Evolutionary conservation across 1,140 invertebrate species (phyloP).

Genomic region (Trichogramma pretiosum): DNA sequence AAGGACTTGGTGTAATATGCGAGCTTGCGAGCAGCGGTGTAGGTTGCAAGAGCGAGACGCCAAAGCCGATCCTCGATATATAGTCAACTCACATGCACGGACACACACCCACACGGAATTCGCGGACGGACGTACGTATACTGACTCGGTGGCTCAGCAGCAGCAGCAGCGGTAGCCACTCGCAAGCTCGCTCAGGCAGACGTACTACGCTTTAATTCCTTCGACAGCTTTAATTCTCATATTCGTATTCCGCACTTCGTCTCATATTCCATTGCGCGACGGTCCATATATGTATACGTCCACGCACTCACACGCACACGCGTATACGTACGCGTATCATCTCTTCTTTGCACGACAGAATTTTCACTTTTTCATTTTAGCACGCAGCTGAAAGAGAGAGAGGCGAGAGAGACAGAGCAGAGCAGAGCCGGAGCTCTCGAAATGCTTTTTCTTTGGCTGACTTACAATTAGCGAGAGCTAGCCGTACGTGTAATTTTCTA

Average conservation of each 20-base stretch:
- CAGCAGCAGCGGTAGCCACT: too few species aligned
- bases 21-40: not conserved
- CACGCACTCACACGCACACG: constrained; percentile 20
- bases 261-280: constrained; percentile 10
- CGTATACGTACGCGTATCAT: constrained; percentile 10
- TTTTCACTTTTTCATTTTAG: constrained; percentile 7
- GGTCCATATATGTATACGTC: too few species aligned
- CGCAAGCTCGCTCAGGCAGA: constrained; percentile 28
- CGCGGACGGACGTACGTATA: too few species aligned
- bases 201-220: constrained; percentile 46
- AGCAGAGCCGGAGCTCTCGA: too few species aligned
- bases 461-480: too few species aligned
- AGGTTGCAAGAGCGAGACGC: not conserved
- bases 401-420: too few species aligned
- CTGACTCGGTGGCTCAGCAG: too few species aligned
- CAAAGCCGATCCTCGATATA: constrained; percentile 34
- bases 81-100: too few species aligned
- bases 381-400: too few species aligned
- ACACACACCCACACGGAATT: too few species aligned
- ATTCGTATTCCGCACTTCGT: constrained; percentile 38
- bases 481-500: constrained; percentile 1
- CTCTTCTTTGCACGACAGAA: constrained; percentile 13
- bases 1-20: not conserved
- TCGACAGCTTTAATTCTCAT: constrained; percentile 47
- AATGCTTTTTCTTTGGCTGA: constrained; percentile 10